Evolutionary conservation across 2,888 invertebrate species (phyloP), one percentile per base, ranked within the genome.

Genomic region (Cheilosia variabilis): DNA sequence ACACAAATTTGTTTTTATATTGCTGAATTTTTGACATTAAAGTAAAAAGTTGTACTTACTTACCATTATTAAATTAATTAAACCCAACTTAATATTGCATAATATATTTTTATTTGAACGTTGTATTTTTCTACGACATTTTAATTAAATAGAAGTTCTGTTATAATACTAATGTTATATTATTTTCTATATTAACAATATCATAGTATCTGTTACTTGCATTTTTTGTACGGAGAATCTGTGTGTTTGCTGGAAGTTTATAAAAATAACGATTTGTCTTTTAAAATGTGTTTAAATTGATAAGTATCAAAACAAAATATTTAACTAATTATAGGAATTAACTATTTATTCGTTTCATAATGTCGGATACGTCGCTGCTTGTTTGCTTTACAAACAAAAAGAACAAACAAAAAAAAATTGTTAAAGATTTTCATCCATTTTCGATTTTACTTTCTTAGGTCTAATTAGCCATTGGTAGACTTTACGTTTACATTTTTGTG

Each of bases 91-190:
- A 57, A 50, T 43, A 71, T 76, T 72, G 65, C 84, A 80, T 84
- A 80, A 81, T 86, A 77, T 86, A 86, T 68, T 77, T 86, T 81
- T 86, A 86, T 86, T 86, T 86, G 81, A 86, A 86, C 86, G 80
- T 86, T 84, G 84, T 80, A 76, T 81, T 81, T 80, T 73, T 77
- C 86, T 86, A 86, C 86, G 86, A 86, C 86, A 86, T 81, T 68
- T 72, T 86, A 76, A 76, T 86, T 86, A 66, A 81, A 80, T 81
- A 86, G 84, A 84, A 80, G 76, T 80, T 86, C 72, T 72, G 66
- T 77, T 81, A 66, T 72, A 77, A 77, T 86, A 72, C 71, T 66
- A 71, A 81, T 72, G 68, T 68, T 57, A 77, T 68, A 69, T 72
- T 71, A 65, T 71, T 80, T 68, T 57, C 72, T 81, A 81, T 77